Percentiles rank a stretch among this genome's conserved stretches.
phyloP scores from a whole-genome alignment of 1,140 invertebrate species.

The Lineus longissimus region DNA sequence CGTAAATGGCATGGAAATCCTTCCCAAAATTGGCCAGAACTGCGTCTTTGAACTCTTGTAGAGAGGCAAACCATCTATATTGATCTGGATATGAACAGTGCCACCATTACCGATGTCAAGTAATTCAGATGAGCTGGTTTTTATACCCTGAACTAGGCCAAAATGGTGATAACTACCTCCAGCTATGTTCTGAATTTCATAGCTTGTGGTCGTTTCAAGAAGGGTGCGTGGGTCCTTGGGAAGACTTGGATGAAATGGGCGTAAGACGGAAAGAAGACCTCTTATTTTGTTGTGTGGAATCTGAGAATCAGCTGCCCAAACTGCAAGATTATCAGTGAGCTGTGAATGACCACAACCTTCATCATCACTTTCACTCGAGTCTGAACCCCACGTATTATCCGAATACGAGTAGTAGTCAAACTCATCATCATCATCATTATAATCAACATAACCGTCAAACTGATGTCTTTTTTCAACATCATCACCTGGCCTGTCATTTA shows the following conservation, averaged over 20 bases:
- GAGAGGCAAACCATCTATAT: constrained; percentile 14
- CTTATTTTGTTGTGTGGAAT: neutral
- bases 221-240: constrained; percentile 15
- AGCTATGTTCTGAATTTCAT: constrained; percentile 9
- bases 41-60: constrained; percentile 10
- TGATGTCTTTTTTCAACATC: too few species aligned
- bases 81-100: constrained; percentile 6
- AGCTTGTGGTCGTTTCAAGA: neutral
- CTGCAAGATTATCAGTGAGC: too few species aligned
- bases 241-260: neutral
- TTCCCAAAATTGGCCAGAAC: constrained; percentile 13
- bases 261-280: neutral
- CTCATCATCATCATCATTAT: too few species aligned
- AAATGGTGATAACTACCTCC: constrained; percentile 15
- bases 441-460: too few species aligned
- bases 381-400: too few species aligned
- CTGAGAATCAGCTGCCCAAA: too few species aligned
- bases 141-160: constrained; percentile 8
- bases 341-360: too few species aligned
- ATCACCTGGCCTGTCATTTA: too few species aligned
- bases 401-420: too few species aligned
- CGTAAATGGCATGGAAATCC: neutral
- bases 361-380: too few species aligned
- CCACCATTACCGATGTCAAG: neutral
- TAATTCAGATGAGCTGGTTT: neutral